A percentile compares a stretch with the other conserved stretches of the same genome.
Conservation (phyloP, 2,888 invertebrate genomes). For the Athripsodes cinereus region DNA sequence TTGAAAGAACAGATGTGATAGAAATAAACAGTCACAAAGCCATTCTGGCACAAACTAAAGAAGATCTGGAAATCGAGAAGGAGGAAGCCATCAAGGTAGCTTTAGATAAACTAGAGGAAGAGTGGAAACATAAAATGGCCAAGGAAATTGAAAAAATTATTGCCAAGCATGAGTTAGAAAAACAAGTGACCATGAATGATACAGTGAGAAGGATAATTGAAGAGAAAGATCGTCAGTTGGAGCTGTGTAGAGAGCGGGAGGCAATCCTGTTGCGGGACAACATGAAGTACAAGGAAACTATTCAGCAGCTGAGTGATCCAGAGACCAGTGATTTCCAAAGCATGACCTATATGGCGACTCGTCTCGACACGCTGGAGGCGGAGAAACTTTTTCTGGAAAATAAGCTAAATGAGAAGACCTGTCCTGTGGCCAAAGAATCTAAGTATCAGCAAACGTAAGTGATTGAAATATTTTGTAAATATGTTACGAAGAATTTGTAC, state of each 20-base stretch:
- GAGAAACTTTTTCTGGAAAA: slow-evolving; percentile 16
- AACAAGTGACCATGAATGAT: slow-evolving; percentile 57
- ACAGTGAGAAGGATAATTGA: slow-evolving; percentile 58
- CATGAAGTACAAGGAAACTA: slow-evolving; percentile 59
- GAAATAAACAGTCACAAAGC: slow-evolving; percentile 60
- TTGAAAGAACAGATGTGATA: slow-evolving; percentile 61
- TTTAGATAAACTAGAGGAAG: slow-evolving; percentile 51
- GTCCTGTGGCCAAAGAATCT: background rate
- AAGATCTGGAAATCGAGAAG: slow-evolving; percentile 57
- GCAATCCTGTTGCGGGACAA: slow-evolving; percentile 56
- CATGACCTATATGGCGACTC: slow-evolving; percentile 24
- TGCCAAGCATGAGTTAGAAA: slow-evolving; percentile 47
- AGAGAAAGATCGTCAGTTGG: slow-evolving; percentile 68
- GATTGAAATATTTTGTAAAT: background rate
- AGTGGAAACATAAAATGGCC: slow-evolving; percentile 41
- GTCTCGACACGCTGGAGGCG: slow-evolving; percentile 7
- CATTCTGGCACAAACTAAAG: slow-evolving; percentile 60
- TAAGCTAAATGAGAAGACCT: slow-evolving; percentile 9
- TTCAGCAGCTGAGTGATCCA: slow-evolving; percentile 61
- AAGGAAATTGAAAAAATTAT: slow-evolving; percentile 44
- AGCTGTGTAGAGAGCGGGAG: slow-evolving; percentile 58
- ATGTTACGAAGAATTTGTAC: background rate
- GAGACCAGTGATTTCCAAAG: slow-evolving; percentile 53
- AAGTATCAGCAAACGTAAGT: slow-evolving; percentile 19
- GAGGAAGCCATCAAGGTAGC: slow-evolving; percentile 47